Evolutionary conservation across 2,797 vertebrate species (phyloP).

Genomic region (Betta splendens): DNA sequence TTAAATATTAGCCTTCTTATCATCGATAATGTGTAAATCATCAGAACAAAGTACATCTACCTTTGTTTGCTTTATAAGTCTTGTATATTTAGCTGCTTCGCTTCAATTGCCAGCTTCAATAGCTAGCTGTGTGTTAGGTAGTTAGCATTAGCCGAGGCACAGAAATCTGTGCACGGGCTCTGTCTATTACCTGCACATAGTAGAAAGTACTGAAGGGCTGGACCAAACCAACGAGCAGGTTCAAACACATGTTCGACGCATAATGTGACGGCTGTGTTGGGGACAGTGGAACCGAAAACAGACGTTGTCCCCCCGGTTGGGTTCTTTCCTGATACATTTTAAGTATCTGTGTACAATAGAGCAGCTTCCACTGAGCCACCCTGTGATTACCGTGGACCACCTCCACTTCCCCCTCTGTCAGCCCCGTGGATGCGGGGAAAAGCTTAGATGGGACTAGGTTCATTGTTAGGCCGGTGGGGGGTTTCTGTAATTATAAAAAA

Average conservation of each 20-base stretch:
- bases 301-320: background rate
- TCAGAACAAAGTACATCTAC: fast-evolving
- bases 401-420: conserved; percentile 10
- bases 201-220: too few species aligned
- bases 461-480: too few species aligned
- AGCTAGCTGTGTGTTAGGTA: conserved; percentile 30
- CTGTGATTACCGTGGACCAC: conserved; percentile 9
- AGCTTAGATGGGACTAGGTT: too few species aligned
- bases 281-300: background rate
- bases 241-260: conserved; percentile 3
- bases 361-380: background rate
- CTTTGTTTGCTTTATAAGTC: fast-evolving
- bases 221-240: background rate
- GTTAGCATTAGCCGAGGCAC: conserved; percentile 53
- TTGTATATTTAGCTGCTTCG: too few species aligned
- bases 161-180: conserved; percentile 6
- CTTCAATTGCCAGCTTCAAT: too few species aligned
- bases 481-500: too few species aligned
- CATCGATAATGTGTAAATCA: fast-evolving
- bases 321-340: background rate
- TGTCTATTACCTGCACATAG: background rate
- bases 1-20: background rate
- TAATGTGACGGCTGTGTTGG: background rate
- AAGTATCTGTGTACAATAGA: background rate
- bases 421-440: conserved; percentile 10